Evolutionary conservation across 1,140 invertebrate species (phyloP).

Genomic region (Lordiphosa collinella): DNA sequence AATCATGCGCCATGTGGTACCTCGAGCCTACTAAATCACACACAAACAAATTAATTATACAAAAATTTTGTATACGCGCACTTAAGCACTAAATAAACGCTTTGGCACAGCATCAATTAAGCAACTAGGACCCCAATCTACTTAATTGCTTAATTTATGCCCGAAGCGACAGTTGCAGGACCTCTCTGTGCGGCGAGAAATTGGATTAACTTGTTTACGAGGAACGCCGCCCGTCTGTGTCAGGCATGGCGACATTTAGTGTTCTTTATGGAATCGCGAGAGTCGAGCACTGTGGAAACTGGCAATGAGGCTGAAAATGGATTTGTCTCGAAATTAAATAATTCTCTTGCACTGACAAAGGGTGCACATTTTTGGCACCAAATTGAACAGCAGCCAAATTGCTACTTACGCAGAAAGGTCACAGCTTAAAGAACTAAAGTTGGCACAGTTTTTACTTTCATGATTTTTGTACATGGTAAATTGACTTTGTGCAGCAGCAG

Average conservation of each 20-base stretch:
- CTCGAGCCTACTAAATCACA: background rate
- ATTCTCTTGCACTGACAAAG: no score
- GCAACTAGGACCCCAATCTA: constrained; percentile 34
- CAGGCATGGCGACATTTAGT: no score
- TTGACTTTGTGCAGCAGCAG: background rate
- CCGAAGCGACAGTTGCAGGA: constrained; percentile 6
- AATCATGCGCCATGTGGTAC: constrained; percentile 42
- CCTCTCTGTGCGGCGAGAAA: constrained; percentile 24
- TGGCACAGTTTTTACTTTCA: no score
- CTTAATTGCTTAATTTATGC: constrained; percentile 76
- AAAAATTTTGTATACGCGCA: constrained; percentile 20
- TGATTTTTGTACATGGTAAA: no score
- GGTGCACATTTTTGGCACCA: no score
- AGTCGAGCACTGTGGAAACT: no score
- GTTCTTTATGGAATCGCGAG: no score
- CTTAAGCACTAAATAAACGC: constrained; percentile 58
- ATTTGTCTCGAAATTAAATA: no score
- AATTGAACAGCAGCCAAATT: no score
- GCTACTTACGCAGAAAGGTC: no score
- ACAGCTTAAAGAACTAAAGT: no score
- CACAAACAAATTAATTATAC: constrained; percentile 32
- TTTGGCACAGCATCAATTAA: constrained; percentile 70
- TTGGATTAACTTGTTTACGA: constrained; percentile 75
- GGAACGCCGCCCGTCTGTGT: constrained; percentile 8
- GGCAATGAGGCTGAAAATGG: no score